Conservation (phyloP, 37 sponge, comb jelly and placozoan genomes). For the Eunapius fragilis region DNA sequence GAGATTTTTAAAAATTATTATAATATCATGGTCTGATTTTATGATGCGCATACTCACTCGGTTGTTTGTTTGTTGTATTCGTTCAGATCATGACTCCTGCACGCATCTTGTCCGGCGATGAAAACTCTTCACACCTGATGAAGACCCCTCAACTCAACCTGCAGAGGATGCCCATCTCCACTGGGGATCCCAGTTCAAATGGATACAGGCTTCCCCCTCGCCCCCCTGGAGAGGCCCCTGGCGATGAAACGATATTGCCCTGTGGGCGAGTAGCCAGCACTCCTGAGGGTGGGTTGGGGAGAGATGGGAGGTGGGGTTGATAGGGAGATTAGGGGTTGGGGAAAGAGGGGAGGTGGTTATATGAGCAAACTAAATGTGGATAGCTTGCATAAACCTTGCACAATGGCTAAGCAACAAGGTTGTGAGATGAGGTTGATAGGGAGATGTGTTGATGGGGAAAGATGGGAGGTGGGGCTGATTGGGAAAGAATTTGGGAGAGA, state of each 20-base stretch:
- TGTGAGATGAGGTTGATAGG: too few relatives aligned
- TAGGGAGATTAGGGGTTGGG: not conserved
- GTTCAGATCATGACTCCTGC: not conserved
- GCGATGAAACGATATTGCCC: not conserved
- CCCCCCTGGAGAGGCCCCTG: not conserved
- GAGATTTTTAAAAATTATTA: too few relatives aligned
- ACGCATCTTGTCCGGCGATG: not conserved
- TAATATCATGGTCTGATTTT: not conserved
- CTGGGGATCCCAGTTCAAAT: not conserved
- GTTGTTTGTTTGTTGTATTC: not conserved
- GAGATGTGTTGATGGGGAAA: too few relatives aligned
- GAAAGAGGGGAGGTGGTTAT: not conserved
- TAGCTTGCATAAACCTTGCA: too few relatives aligned
- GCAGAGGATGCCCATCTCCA: not conserved
- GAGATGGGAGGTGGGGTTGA: too few relatives aligned
- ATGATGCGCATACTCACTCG: not conserved
- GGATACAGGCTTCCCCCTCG: not conserved
- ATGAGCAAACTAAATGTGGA: too few relatives aligned
- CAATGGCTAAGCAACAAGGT: too few relatives aligned
- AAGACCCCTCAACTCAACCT: not conserved
- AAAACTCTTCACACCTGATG: not conserved
- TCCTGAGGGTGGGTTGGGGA: constrained; percentile 27
- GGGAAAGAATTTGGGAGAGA: not conserved
- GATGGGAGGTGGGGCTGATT: too few relatives aligned
- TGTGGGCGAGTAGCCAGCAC: constrained; percentile 50